A percentile compares a stretch with the other conserved stretches of the same genome.
phyloP scores from a whole-genome alignment of 2,797 vertebrate species.

The Anabacerthia variegaticeps region DNA sequence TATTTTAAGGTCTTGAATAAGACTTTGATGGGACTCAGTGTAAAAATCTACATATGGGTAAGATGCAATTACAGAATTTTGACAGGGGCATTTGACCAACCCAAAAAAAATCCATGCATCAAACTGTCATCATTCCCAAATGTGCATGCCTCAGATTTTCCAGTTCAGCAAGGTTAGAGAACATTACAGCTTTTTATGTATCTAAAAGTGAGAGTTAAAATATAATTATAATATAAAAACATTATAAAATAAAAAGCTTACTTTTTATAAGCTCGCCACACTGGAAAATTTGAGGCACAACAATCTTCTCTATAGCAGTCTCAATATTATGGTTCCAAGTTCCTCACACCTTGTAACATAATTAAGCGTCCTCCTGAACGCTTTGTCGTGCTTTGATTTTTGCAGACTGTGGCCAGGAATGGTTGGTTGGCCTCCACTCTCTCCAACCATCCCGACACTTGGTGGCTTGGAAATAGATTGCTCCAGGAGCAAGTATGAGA shows the following conservation, averaged over 20 bases:
- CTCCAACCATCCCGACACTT: background rate
- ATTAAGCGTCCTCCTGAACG: background rate
- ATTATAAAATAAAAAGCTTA: conserved; percentile 54
- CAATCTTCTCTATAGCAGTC: background rate
- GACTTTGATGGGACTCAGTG: background rate
- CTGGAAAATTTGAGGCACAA: conserved; percentile 62
- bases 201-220: conserved; percentile 33
- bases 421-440: background rate
- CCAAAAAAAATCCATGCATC: conserved; percentile 49
- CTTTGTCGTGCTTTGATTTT: background rate
- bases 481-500: background rate
- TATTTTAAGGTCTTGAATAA: conserved; percentile 1
- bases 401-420: background rate
- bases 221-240: conserved; percentile 57
- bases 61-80: conserved; percentile 30
- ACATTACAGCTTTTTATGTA: background rate
- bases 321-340: conserved; percentile 17
- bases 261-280: conserved; percentile 15
- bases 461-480: background rate
- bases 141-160: conserved; percentile 50
- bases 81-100: conserved; percentile 12
- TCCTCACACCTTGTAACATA: conserved; percentile 52
- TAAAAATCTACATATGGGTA: background rate
- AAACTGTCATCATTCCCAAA: conserved; percentile 45
- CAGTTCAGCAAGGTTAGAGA: conserved; percentile 54